A percentile compares a stretch with the other conserved stretches of the same genome.
These are phyloP conservation scores for Cyclophora punctaria DNA, from an alignment of 2,888 invertebrate species.

Conservation along the genomic window DNA sequence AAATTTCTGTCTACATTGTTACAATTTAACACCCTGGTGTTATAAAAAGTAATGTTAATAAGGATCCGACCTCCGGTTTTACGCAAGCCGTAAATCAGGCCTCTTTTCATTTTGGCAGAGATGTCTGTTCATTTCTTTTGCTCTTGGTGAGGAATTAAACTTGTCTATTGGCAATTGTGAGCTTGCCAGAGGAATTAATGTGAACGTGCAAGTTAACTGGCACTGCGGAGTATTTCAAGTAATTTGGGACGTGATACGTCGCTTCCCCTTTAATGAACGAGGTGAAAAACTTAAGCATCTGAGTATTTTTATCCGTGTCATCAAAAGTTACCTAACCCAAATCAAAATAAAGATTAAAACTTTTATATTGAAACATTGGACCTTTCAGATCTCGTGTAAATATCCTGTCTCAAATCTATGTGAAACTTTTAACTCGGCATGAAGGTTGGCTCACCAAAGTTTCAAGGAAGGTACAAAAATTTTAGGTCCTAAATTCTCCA, in stretches of 20 bases:
- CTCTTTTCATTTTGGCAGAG: constrained; percentile 65
- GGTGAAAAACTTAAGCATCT: no score
- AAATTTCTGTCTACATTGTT: constrained; percentile 66
- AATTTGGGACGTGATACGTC: not conserved
- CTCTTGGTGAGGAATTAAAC: constrained; percentile 55
- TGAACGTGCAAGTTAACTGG: constrained; percentile 12
- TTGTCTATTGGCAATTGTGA: constrained; percentile 54
- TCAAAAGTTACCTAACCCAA: no score
- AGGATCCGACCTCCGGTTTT: constrained; percentile 57
- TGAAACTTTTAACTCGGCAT: no score
- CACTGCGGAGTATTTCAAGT: not conserved
- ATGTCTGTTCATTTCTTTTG: constrained; percentile 67
- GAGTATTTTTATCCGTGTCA: no score
- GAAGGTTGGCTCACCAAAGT: no score
- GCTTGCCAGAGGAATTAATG: constrained; percentile 42
- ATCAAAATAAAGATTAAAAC: no score
- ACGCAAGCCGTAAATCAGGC: constrained; percentile 65
- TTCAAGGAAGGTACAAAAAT: no score
- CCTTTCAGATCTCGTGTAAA: no score
- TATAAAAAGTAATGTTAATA: constrained; percentile 74
- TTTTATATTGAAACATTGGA: no score
- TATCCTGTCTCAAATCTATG: no score
- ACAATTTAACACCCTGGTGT: constrained; percentile 63
- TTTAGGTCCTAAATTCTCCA: constrained; percentile 8
- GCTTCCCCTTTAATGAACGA: no score